Evolutionary conservation across 92 coral and sea anemone species (phyloP).

Genomic region (Epizoanthus stellaris): DNA sequence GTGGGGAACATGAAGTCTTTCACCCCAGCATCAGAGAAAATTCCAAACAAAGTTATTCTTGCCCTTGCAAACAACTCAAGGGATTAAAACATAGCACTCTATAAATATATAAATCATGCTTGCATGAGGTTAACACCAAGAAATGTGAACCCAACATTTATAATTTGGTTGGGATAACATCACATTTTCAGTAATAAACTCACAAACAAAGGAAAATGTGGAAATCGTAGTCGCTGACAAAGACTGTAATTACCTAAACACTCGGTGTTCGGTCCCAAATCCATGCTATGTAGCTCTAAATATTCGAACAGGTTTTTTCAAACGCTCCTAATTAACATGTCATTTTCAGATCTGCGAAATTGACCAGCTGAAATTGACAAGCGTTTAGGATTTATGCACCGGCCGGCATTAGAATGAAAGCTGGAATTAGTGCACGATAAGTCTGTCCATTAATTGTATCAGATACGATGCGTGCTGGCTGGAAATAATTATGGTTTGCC

Average conservation of each 20-base stretch:
- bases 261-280: neutral
- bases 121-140: neutral
- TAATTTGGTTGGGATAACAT: constrained; percentile 6
- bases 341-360: constrained; percentile 20
- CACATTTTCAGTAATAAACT: neutral
- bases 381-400: neutral
- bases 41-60: constrained; percentile 21
- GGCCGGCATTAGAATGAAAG: neutral
- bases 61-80: constrained; percentile 9
- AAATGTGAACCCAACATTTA: neutral
- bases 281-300: neutral
- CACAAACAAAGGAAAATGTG: constrained; percentile 7
- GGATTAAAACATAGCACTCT: too few relatives aligned
- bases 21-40: constrained; percentile 18
- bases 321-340: constrained; percentile 4
- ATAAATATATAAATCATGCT: neutral
- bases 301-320: neutral
- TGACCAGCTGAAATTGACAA: constrained; percentile 20
- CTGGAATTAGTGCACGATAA: neutral
- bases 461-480: constrained; percentile 7
- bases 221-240: neutral
- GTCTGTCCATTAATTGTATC: neutral
- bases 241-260: neutral
- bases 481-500: constrained; percentile 23
- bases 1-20: neutral